A percentile compares a stretch with the other conserved stretches of the same genome.
These are phyloP conservation scores for Pyrgus malvae DNA, from an alignment of 2,888 invertebrate species.

Conservation along the genomic window DNA sequence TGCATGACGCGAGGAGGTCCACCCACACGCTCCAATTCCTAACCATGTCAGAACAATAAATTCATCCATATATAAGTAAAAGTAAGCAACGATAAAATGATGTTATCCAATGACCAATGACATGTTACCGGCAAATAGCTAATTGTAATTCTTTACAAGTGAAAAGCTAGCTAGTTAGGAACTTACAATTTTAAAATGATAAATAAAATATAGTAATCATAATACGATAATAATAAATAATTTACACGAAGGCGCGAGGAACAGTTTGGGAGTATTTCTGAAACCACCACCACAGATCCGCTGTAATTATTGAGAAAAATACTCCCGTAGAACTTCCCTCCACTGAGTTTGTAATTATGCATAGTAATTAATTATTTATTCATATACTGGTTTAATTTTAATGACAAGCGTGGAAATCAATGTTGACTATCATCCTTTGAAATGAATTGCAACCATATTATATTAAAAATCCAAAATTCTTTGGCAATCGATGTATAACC, in stretches of 20 bases:
- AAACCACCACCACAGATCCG: constrained; percentile 41
- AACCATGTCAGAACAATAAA: constrained; percentile 55
- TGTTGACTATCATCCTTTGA: constrained; percentile 41
- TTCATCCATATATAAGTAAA: constrained; percentile 49
- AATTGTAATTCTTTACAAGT: constrained; percentile 60
- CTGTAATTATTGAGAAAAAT: constrained; percentile 55
- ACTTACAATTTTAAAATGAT: constrained; percentile 76
- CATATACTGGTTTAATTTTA: constrained; percentile 56
- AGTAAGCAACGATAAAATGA: constrained; percentile 51
- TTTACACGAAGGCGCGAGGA: constrained; percentile 62
- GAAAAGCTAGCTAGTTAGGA: constrained; percentile 79
- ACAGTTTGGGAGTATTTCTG: constrained; percentile 72
- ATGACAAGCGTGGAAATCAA: constrained; percentile 61
- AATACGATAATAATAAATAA: constrained; percentile 71
- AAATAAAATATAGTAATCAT: constrained; percentile 63
- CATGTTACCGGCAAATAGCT: constrained; percentile 50
- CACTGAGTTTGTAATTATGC: constrained; percentile 70
- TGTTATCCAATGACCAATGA: constrained; percentile 46
- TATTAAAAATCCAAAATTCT: constrained; percentile 58
- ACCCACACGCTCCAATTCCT: constrained; percentile 40
- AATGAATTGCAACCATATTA: constrained; percentile 54
- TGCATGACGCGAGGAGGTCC: constrained; percentile 45
- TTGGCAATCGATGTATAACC: constrained; percentile 68
- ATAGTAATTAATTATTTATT: constrained; percentile 66
- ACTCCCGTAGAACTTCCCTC: constrained; percentile 65